phyloP scores from a whole-genome alignment of 2,797 vertebrate species.

The Premnoplex brunnescens region DNA sequence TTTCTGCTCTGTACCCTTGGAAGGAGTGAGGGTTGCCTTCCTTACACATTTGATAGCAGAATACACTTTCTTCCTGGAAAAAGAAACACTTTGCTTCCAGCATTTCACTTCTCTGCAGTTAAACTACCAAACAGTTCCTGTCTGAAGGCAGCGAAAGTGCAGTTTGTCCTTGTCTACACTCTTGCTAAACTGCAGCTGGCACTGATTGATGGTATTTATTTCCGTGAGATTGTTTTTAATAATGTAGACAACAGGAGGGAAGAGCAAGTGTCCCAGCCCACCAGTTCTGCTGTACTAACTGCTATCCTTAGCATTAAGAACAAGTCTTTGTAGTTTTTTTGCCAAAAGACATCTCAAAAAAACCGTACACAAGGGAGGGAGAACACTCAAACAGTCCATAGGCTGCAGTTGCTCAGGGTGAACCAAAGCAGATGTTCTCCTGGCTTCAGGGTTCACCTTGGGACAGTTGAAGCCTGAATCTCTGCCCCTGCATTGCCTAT shows the following conservation, averaged over 20 bases:
- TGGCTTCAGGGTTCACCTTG: rapidly evolving
- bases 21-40: not conserved
- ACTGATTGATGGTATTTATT: conserved; percentile 62
- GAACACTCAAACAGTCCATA: rapidly evolving
- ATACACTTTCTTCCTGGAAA: not conserved
- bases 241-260: conserved; percentile 29
- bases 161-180: conserved; percentile 46
- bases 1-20: not conserved
- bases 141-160: not conserved
- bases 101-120: not conserved
- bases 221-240: conserved; percentile 54
- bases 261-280: not conserved
- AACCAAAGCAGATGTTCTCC: not conserved
- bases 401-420: not conserved
- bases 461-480: not conserved
- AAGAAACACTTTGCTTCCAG: not conserved
- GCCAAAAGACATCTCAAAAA: not conserved
- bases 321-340: not conserved
- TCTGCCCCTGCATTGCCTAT: not conserved
- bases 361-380: not conserved
- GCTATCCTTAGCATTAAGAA: not conserved
- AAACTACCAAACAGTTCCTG: not conserved
- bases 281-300: not conserved
- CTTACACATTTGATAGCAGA: not conserved
- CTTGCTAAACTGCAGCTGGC: conserved; percentile 38